phyloP scores from a whole-genome alignment of 2,113 vertebrate species.

The Barbus barbus region DNA sequence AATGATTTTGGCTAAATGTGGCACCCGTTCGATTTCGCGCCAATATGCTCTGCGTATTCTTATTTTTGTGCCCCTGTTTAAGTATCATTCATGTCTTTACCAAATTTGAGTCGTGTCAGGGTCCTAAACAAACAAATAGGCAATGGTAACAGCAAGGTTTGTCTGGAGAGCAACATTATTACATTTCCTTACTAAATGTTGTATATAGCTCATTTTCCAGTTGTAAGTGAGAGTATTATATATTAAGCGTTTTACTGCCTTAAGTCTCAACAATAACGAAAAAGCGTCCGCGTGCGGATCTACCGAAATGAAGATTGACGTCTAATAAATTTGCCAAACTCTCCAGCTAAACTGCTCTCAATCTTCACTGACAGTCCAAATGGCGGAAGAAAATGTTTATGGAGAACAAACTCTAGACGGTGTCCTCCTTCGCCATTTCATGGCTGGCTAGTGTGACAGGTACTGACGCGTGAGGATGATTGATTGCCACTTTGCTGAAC shows the following conservation, averaged over 20 bases:
- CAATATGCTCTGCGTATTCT: too few relatives aligned
- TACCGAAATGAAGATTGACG: conserved; percentile 63
- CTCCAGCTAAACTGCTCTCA: conserved; percentile 48
- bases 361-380: conserved; percentile 58
- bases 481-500: conserved; percentile 75
- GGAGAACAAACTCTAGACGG: conserved; percentile 57
- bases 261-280: conserved; percentile 45
- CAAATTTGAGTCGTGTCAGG: neutral
- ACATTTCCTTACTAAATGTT: conserved; percentile 2
- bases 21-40: too few relatives aligned
- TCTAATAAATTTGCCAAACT: conserved; percentile 51
- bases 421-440: conserved; percentile 67
- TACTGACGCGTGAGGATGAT: conserved; percentile 69
- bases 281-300: conserved; percentile 34
- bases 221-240: neutral
- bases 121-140: neutral
- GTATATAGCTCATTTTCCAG: neutral
- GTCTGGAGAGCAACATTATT: neutral
- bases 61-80: neutral
- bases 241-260: neutral
- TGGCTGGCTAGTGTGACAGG: conserved; percentile 67
- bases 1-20: too few relatives aligned
- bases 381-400: conserved; percentile 52
- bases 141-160: neutral
- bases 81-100: neutral